A percentile compares a stretch with the other conserved stretches of the same genome.
Evolutionary conservation across 1,140 invertebrate species (phyloP).

Genomic region (Macrobrachium nipponense): DNA sequence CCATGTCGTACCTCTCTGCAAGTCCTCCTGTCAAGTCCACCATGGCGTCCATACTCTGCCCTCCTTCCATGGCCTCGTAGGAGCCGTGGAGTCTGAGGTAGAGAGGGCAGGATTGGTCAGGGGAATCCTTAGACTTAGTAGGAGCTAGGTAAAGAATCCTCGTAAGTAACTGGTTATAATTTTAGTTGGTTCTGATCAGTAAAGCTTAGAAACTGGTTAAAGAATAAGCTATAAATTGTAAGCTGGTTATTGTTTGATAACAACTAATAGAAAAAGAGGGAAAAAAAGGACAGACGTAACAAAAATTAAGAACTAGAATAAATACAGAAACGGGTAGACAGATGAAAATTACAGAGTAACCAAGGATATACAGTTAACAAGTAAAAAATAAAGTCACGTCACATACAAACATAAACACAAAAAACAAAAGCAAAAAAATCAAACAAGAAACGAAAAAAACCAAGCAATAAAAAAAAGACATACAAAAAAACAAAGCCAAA

Average conservation of each 20-base stretch:
- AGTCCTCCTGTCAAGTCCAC: constrained; percentile 76
- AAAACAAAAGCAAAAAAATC: neutral
- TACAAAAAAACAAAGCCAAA: neutral
- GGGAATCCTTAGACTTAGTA: neutral
- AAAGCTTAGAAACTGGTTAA: too few relatives aligned
- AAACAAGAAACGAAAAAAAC: neutral
- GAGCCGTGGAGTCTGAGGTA: constrained; percentile 66
- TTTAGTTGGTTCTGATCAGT: too few relatives aligned
- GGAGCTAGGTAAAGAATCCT: too few relatives aligned
- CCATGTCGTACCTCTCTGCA: constrained; percentile 71
- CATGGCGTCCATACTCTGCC: constrained; percentile 73
- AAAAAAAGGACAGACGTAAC: neutral
- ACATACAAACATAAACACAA: too few relatives aligned
- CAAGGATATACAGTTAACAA: too few relatives aligned
- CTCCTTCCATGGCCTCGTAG: constrained; percentile 69
- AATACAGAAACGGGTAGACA: neutral
- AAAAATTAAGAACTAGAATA: neutral
- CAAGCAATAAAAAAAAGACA: neutral
- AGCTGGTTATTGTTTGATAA: neutral
- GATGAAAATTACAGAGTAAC: too few relatives aligned
- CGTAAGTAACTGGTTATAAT: too few relatives aligned
- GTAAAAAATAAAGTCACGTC: too few relatives aligned
- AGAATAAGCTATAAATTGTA: neutral
- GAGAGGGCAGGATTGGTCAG: neutral
- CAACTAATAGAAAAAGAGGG: too few relatives aligned